Base-by-base conservation (phyloP, 2,888 invertebrate genomes). In the Callyntrura guangdongensis region DNA sequence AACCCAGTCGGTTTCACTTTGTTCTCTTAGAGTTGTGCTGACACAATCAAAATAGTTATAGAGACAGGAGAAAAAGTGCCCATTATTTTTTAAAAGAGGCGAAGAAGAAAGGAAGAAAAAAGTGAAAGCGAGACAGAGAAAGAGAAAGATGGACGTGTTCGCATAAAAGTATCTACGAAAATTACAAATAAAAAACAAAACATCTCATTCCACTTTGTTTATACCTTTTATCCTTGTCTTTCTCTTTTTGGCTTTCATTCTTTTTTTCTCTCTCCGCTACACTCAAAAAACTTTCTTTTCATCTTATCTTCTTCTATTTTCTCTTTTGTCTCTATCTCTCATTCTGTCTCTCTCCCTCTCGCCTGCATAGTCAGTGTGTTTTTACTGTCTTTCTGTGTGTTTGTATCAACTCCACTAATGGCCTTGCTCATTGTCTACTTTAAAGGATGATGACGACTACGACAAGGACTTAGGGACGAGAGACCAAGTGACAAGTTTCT, bases 401-500 rank as follows among this genome's bases (percentile, higher is more conserved):
- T 2, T 53, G 53, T 53, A 53, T 53, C 53, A 14, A 53, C 12
- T n/a, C 36, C 69, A 36, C 69, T 69, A 69, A 69, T 69, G 69
- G 69, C 8, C 12, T 69, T 69, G 69, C 36, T 69, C 45, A 69
- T 69, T 69, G 69, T 69, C 69, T 45, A 17, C 45, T 69, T 36
- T 69, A 45, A 69, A 69, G 17, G 45, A 36, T 36, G 36, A 36
- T 6, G 36, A 36, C 36, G 36, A 36, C n/a, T n/a, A n/a, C 3
- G 36, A 36, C 36, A 4, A 4, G 36, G 36, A 36, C 2, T 6
- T 36, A 36, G 36, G 6, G 36, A 36, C 5, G 11, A 64, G 64
- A 64, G 22, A 64, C n/a, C 17, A 69, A 69, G 69, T 36, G 69
- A 69, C 45, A 45, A 69, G 69, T 69, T 69, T 69, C 36, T 45